These are phyloP conservation scores for Procambarus clarkii DNA, from an alignment of 1,140 invertebrate genomes.

Conservation along the genomic window DNA sequence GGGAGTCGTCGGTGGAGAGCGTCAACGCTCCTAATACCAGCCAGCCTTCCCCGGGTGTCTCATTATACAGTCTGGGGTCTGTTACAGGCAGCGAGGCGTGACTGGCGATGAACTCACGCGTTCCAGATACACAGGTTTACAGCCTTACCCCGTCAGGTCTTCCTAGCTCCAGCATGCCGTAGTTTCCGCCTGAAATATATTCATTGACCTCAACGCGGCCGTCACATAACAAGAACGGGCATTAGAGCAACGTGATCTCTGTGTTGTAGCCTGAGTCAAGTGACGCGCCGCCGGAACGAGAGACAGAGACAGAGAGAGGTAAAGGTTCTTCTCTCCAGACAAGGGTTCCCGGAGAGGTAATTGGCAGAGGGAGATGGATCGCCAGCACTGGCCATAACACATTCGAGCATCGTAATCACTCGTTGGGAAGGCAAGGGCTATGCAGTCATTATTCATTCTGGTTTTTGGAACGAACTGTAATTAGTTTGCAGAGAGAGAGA, in stretches of 20 bases:
- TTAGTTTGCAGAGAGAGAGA: too few relatives aligned
- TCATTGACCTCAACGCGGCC: not conserved
- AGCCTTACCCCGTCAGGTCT: not conserved
- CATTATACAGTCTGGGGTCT: not conserved
- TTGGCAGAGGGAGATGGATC: not conserved
- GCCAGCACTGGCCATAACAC: not conserved
- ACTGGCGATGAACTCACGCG: not conserved
- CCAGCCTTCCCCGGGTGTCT: not conserved
- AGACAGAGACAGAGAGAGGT: constrained; percentile 11
- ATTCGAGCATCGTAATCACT: constrained; percentile 10
- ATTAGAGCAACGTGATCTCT: not conserved
- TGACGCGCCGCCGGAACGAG: not conserved
- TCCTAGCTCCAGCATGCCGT: not conserved
- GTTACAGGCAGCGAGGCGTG: not conserved
- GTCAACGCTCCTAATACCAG: not conserved
- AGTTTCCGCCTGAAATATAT: not conserved
- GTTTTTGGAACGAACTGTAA: not conserved
- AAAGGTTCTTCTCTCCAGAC: not conserved
- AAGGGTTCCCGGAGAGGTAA: not conserved
- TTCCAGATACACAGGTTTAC: not conserved
- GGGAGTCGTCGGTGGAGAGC: not conserved
- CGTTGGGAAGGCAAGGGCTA: not conserved
- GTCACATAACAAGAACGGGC: not conserved
- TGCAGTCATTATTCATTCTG: not conserved
- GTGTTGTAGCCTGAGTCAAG: not conserved